Percentiles rank a stretch among this genome's conserved stretches.
Evolutionary conservation across 2,888 invertebrate genomes (phyloP).

Genomic region (Melieria picta): DNA sequence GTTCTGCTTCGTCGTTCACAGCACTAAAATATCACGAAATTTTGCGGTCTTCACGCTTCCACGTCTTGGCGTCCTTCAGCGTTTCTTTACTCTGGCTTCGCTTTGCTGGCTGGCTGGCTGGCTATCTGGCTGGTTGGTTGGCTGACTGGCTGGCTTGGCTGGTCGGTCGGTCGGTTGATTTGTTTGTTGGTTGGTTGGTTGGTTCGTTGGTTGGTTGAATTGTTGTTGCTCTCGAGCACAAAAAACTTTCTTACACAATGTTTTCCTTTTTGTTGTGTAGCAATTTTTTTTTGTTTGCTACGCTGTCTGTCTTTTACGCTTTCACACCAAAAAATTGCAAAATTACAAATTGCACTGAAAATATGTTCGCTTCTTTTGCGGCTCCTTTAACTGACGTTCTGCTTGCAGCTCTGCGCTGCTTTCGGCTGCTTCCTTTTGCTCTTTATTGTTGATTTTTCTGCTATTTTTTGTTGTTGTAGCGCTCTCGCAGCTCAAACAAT

Average conservation of each 20-base stretch:
- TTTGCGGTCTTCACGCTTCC: background rate
- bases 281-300: constrained; percentile 1
- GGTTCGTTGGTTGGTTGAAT: too few relatives aligned
- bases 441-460: too few relatives aligned
- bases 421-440: background rate
- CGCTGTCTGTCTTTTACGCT: background rate
- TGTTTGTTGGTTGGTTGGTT: too few relatives aligned
- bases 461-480: background rate
- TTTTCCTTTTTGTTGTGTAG: background rate
- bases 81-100: too few relatives aligned
- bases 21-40: constrained; percentile 30
- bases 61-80: too few relatives aligned
- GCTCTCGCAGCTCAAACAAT: constrained; percentile 1
- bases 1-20: constrained; percentile 21
- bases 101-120: too few relatives aligned
- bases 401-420: background rate
- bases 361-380: constrained; percentile 8
- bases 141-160: too few relatives aligned
- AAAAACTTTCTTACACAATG: background rate
- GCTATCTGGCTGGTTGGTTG: too few relatives aligned
- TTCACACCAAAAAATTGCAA: too few relatives aligned
- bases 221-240: too few relatives aligned
- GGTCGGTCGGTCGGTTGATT: too few relatives aligned
- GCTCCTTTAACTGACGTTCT: background rate
- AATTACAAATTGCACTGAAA: background rate